These are phyloP conservation scores for Ictalurus punctatus DNA, from an alignment of 2,113 vertebrate genomes.

Conservation along the genomic window DNA sequence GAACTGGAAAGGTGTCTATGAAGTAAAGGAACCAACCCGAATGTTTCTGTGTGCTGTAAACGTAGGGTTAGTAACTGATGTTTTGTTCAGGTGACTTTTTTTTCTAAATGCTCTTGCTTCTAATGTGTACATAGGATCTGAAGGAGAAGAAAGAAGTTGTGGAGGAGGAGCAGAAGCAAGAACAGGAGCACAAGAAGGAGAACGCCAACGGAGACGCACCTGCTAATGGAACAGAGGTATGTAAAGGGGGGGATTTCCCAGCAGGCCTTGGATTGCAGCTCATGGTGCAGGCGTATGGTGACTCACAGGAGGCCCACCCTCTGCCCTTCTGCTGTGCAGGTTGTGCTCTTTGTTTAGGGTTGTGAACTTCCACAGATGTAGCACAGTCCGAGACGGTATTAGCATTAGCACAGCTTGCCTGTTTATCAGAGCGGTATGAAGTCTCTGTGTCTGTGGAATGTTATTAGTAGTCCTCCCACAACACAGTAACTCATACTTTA, in stretches of 20 bases:
- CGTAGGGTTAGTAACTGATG: not conserved
- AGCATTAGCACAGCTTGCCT: not conserved
- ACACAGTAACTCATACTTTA: not conserved
- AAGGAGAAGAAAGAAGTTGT: constrained; percentile 80
- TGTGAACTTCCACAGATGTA: constrained; percentile 74
- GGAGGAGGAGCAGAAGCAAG: constrained; percentile 54
- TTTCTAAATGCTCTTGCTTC: not conserved
- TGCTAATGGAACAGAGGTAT: constrained; percentile 77
- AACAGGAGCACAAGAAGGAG: constrained; percentile 58
- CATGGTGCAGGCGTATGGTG: constrained; percentile 73
- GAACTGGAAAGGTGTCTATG: not conserved
- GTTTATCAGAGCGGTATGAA: constrained; percentile 1
- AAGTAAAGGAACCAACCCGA: not conserved
- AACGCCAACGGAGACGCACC: constrained; percentile 74
- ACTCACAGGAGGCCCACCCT: constrained; percentile 44
- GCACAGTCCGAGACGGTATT: constrained; percentile 5
- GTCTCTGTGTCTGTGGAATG: not conserved
- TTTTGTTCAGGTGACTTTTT: not conserved
- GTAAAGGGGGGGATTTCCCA: constrained; percentile 55
- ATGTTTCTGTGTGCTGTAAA: not conserved
- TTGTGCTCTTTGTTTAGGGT: constrained; percentile 71
- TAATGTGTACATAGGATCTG: constrained; percentile 68
- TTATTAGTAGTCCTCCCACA: constrained; percentile 22
- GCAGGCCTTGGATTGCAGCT: constrained; percentile 55
- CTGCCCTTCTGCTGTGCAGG: constrained; percentile 50